Evolutionary conservation across 2,888 invertebrate species (phyloP).

Genomic region (Hemistola chrysoprasaria): DNA sequence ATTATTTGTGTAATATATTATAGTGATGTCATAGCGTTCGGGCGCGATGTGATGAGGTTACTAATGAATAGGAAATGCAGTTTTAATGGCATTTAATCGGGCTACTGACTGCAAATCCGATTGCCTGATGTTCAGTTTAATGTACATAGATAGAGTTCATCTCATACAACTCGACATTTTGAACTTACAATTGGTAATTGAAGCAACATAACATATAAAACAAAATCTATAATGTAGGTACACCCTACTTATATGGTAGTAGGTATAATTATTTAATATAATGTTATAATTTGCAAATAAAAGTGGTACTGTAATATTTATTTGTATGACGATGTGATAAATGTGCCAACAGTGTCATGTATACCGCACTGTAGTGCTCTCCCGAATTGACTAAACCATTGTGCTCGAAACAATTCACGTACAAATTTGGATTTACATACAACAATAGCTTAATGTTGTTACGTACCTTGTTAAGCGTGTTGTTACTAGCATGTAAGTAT

Average conservation of each 20-base stretch:
- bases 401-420: slow-evolving; percentile 56
- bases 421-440: slow-evolving; percentile 48
- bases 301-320: not conserved
- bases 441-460: slow-evolving; percentile 41
- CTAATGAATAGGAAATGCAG: slow-evolving; percentile 19
- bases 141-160: too few species aligned
- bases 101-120: slow-evolving; percentile 11
- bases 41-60: slow-evolving; percentile 19
- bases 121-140: not conserved
- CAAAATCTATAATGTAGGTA: too few species aligned
- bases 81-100: slow-evolving; percentile 16
- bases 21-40: slow-evolving; percentile 17
- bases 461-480: slow-evolving; percentile 36
- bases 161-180: too few species aligned
- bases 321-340: slow-evolving; percentile 15
- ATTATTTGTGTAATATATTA: slow-evolving; percentile 21
- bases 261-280: too few species aligned
- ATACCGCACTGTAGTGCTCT: slow-evolving; percentile 58
- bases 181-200: too few species aligned
- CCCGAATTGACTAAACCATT: slow-evolving; percentile 61
- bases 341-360: slow-evolving; percentile 35
- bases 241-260: too few species aligned
- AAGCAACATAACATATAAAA: too few species aligned
- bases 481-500: slow-evolving; percentile 24
- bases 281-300: too few species aligned